Evolutionary conservation across 2,888 invertebrate species (phyloP), one percentile per base, ranked within the genome.

Genomic region (Tortrix viridana): DNA sequence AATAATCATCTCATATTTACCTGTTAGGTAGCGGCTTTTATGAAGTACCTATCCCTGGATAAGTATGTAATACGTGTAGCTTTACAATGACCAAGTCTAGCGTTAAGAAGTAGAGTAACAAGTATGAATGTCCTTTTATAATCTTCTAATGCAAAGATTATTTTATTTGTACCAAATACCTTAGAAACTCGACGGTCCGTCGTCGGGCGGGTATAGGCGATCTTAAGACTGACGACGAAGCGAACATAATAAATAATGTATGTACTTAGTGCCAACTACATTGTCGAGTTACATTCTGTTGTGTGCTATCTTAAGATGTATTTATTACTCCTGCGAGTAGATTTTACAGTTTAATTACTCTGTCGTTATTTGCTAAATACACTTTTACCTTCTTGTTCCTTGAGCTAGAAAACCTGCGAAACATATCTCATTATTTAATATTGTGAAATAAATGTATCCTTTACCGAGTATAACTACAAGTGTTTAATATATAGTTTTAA

Each of bases 191-290:
- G 46, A 41, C 16, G 46, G 32, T 41, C 41, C 50, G 46, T 71
- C 70, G 69, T 74, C 74, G 61, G 75, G 81, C 82, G 80, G 41
- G 83, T 87, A 88, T 86, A 86, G 85, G 87, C 86, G 84, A 87
- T 86, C 86, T 87, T 88, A 85, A 88, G 88, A 87, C 86, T 86
- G 88, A 87, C 69, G 70, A 69, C 66, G 65, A 20, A 72, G 71
- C 64, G 54, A 55, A 57, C 68, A 66, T 74, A 74, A 23, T 60
- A 50, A 60, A 73, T 74, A 79, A 71, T 69, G 71, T 77, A 75
- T 5, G 2, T 4, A 16, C 41, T 41, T n/a, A 71, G 12, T 37
- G 49, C 49, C 6, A 18, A 68, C 26, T 2, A 74, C 71, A 73
- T 67, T 76, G 68, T 74, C 73, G 55, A 62, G 67, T 72, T 71